phyloP scores from a whole-genome alignment of 2,888 invertebrate genomes.

The Yponomeuta malinellus region DNA sequence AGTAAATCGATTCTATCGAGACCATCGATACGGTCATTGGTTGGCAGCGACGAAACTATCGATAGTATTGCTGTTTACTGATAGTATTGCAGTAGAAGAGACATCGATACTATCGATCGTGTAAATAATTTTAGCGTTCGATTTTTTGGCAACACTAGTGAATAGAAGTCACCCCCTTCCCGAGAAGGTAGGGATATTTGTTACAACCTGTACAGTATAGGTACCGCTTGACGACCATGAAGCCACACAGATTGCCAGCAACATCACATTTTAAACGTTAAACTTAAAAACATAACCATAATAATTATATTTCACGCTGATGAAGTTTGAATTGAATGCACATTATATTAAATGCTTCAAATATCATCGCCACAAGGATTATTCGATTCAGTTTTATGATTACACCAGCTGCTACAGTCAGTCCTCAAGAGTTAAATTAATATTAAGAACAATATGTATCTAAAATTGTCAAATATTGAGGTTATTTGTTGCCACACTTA shows the following conservation, averaged over 20 bases:
- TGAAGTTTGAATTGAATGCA: too few relatives aligned
- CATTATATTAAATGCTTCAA: conserved; percentile 6
- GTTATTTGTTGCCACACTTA: conserved; percentile 50
- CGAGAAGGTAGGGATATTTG: too few relatives aligned
- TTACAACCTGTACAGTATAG: too few relatives aligned
- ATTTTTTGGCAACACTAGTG: too few relatives aligned
- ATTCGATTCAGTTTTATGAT: conserved; percentile 36
- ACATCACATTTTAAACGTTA: neutral
- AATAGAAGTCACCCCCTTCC: too few relatives aligned
- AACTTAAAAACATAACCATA: neutral
- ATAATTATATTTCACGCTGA: conserved; percentile 8
- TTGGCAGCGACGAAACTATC: too few relatives aligned
- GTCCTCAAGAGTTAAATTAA: conserved; percentile 48
- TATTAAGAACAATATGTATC: conserved; percentile 42
- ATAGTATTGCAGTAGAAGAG: too few relatives aligned
- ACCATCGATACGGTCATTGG: too few relatives aligned
- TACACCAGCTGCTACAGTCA: conserved; percentile 53
- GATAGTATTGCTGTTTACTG: too few relatives aligned
- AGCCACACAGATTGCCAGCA: neutral
- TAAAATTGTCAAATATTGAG: conserved; percentile 54
- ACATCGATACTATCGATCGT: too few relatives aligned
- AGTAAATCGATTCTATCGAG: too few relatives aligned
- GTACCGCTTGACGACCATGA: neutral
- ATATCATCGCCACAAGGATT: conserved; percentile 10
- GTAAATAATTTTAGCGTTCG: too few relatives aligned